phyloP scores from a whole-genome alignment of 2,888 invertebrate species.

The Chorisops tibialis region DNA sequence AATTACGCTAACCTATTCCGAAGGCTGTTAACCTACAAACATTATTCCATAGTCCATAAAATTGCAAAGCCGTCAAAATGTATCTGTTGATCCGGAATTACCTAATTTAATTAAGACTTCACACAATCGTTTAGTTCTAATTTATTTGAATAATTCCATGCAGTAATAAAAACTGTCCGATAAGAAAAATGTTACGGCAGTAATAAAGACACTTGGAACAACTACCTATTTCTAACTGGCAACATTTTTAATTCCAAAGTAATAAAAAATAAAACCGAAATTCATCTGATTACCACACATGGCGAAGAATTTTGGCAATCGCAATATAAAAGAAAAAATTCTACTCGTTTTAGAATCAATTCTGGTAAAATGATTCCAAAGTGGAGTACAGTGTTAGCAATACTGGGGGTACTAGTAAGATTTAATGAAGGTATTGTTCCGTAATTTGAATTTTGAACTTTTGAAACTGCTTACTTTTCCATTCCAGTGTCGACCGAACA shows the following conservation, averaged over 20 bases:
- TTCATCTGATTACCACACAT: conserved; percentile 3
- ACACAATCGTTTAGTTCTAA: too few relatives aligned
- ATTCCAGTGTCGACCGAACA: background rate
- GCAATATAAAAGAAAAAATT: background rate
- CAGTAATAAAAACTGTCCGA: too few relatives aligned
- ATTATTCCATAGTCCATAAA: too few relatives aligned
- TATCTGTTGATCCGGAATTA: too few relatives aligned
- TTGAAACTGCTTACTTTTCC: background rate
- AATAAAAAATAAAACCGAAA: background rate
- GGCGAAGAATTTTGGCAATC: background rate
- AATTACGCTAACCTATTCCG: too few relatives aligned
- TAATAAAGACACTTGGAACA: too few relatives aligned
- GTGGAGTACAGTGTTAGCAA: background rate
- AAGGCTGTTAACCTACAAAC: too few relatives aligned
- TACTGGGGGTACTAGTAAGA: background rate
- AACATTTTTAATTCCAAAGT: background rate
- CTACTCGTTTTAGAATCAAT: background rate
- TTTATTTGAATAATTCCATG: too few relatives aligned
- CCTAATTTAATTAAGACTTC: too few relatives aligned
- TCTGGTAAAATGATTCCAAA: background rate
- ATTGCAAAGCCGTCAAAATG: too few relatives aligned
- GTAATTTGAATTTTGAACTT: background rate
- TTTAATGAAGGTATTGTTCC: background rate
- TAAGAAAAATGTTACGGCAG: too few relatives aligned
- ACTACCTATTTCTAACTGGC: too few relatives aligned